phyloP scores from a whole-genome alignment of 2,797 vertebrate genomes.

The Enteromius afrohamiltoni region DNA sequence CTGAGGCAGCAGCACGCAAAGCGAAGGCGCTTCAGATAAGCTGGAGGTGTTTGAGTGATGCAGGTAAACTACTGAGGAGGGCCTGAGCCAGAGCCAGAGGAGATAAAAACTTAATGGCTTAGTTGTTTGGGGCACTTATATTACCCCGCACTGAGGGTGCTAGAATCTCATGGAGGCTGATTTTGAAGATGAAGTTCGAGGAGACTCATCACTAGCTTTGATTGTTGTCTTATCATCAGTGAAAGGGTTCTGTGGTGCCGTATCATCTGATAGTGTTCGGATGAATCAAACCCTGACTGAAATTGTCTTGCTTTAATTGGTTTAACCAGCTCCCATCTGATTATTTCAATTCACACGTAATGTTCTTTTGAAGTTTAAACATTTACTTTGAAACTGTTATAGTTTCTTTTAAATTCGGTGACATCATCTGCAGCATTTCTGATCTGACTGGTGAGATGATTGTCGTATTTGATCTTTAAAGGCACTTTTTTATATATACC shows the following conservation, averaged over 20 bases:
- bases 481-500: background rate
- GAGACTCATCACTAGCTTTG: slow-evolving; percentile 48
- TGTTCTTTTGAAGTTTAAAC: slow-evolving; percentile 8
- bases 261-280: slow-evolving; percentile 19
- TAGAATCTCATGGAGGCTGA: slow-evolving; percentile 47
- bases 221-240: slow-evolving; percentile 38
- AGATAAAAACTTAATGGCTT: slow-evolving; percentile 60
- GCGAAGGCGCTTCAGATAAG: slow-evolving; percentile 81
- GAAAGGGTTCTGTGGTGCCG: slow-evolving; percentile 17
- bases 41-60: slow-evolving; percentile 81
- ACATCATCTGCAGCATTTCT: slow-evolving; percentile 8
- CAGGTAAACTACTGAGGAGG: slow-evolving; percentile 79
- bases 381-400: slow-evolving; percentile 12
- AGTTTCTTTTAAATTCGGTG: background rate
- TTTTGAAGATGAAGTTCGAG: slow-evolving; percentile 44
- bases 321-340: slow-evolving; percentile 16
- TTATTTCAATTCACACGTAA: slow-evolving; percentile 15
- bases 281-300: slow-evolving; percentile 20
- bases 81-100: slow-evolving; percentile 61
- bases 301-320: slow-evolving; percentile 34
- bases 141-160: slow-evolving; percentile 42
- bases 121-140: slow-evolving; percentile 44
- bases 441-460: background rate
- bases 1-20: slow-evolving; percentile 79
- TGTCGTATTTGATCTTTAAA: background rate